Percentiles rank a stretch among this genome's conserved stretches.
These are phyloP conservation scores for Chromobotia macracanthus DNA, from an alignment of 2,797 vertebrate species.

Conservation along the genomic window DNA sequence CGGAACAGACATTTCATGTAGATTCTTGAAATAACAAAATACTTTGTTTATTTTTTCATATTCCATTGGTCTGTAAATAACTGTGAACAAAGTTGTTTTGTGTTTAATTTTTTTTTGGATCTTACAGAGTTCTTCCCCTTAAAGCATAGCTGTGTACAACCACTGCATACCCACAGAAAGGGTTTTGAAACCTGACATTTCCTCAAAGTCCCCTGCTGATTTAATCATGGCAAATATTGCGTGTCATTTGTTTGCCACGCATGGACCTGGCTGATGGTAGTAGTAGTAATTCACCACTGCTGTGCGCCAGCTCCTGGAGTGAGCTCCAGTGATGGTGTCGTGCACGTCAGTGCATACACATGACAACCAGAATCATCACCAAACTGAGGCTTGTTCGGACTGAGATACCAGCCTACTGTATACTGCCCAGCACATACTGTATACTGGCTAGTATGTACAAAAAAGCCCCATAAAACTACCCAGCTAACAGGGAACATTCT, in stretches of 20 bases:
- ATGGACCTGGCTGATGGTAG: constrained; percentile 78
- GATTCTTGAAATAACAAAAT: not conserved
- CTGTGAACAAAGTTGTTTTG: constrained; percentile 14
- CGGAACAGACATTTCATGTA: not conserved
- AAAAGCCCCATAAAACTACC: too few relatives aligned
- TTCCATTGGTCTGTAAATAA: constrained; percentile 3
- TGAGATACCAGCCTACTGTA: not conserved
- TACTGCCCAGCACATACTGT: constrained; percentile 26
- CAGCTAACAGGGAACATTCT: too few relatives aligned
- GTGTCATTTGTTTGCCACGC: constrained; percentile 80
- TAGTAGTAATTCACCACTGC: constrained; percentile 81
- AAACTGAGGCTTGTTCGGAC: constrained; percentile 54
- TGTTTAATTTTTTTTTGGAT: constrained; percentile 14
- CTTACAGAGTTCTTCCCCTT: constrained; percentile 35
- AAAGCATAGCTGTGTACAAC: constrained; percentile 44
- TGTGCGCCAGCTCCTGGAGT: constrained; percentile 74
- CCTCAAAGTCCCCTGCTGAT: constrained; percentile 79
- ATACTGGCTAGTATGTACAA: not conserved
- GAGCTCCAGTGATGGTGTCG: constrained; percentile 64
- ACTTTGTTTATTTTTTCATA: not conserved
- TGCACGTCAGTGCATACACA: constrained; percentile 60
- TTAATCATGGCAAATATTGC: constrained; percentile 81
- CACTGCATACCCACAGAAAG: constrained; percentile 58
- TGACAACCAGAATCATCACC: constrained; percentile 63
- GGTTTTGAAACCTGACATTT: constrained; percentile 80